phyloP scores from a whole-genome alignment of 1,140 invertebrate species.

The Nebria ingens region DNA sequence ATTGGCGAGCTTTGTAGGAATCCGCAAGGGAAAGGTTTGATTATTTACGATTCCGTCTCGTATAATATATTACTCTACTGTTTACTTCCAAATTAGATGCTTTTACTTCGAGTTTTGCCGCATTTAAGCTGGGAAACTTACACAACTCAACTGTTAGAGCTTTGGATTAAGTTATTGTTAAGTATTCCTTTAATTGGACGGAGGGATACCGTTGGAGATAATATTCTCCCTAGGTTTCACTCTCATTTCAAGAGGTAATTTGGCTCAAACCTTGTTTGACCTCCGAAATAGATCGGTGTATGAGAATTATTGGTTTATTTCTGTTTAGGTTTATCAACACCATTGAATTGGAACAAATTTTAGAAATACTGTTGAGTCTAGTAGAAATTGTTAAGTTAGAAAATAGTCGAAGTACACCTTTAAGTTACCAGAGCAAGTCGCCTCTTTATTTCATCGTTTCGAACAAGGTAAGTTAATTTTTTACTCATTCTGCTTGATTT shows the following conservation, averaged over 20 bases:
- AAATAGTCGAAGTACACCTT: conserved; percentile 27
- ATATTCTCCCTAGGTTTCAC: conserved; percentile 29
- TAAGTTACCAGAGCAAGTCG: conserved; percentile 28
- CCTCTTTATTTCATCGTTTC: conserved; percentile 29
- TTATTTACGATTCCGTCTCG: conserved; percentile 11
- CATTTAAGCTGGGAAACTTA: conserved; percentile 27
- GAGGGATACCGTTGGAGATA: conserved; percentile 30
- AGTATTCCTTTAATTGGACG: conserved; percentile 30
- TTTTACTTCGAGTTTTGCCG: conserved; percentile 46
- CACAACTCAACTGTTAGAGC: conserved; percentile 23
- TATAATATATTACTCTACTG: conserved; percentile 11
- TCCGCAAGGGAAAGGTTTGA: conserved; percentile 64
- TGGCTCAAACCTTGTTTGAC: no score
- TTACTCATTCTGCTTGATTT: conserved; percentile 12
- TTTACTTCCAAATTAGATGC: conserved; percentile 34
- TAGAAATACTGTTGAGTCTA: conserved; percentile 27
- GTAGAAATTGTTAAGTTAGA: conserved; percentile 26
- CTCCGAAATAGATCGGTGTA: not conserved
- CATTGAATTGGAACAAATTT: conserved; percentile 26
- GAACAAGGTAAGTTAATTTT: conserved; percentile 25
- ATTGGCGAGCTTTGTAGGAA: conserved; percentile 52
- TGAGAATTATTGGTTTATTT: conserved; percentile 12
- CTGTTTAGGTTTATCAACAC: conserved; percentile 26
- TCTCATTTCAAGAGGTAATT: conserved; percentile 31
- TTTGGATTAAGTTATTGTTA: conserved; percentile 28